Evolutionary conservation across 2,888 invertebrate species (phyloP).

Genomic region (Patella pellucida): DNA sequence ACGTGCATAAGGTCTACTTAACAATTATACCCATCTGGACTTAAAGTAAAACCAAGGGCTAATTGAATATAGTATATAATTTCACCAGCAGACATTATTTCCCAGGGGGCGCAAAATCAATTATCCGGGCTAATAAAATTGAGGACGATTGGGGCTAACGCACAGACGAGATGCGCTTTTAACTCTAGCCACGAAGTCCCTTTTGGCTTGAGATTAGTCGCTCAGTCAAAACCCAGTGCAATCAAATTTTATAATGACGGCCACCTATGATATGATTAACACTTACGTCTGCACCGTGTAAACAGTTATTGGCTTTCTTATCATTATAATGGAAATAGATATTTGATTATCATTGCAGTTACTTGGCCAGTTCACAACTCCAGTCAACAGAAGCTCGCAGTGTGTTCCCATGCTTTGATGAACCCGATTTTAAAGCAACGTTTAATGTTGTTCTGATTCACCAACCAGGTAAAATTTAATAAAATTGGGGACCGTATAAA

Average conservation of each 20-base stretch:
- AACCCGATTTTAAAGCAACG: conserved; percentile 61
- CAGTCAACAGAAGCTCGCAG: conserved; percentile 68
- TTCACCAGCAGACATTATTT: conserved; percentile 4
- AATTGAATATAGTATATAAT: conserved; percentile 4
- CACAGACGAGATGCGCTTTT: background rate
- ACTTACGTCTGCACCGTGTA: too few relatives aligned
- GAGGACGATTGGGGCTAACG: background rate
- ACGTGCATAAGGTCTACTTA: background rate
- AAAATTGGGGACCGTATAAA: too few relatives aligned
- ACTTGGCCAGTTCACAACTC: conserved; percentile 66
- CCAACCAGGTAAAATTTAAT: conserved; percentile 40
- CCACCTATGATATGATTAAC: too few relatives aligned
- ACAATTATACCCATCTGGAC: background rate
- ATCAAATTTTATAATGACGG: too few relatives aligned
- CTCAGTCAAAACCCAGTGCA: too few relatives aligned
- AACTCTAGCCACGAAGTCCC: background rate
- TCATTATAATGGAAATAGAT: too few relatives aligned
- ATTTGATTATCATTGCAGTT: conserved; percentile 47
- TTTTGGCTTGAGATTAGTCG: background rate
- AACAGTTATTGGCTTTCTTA: too few relatives aligned
- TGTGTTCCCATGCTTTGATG: conserved; percentile 69
- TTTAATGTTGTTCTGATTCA: conserved; percentile 60
- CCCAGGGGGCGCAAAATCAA: background rate
- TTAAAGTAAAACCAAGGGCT: background rate
- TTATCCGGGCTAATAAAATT: background rate